Conservation (phyloP, 2,888 invertebrate genomes). For the Melanostoma scalare region DNA sequence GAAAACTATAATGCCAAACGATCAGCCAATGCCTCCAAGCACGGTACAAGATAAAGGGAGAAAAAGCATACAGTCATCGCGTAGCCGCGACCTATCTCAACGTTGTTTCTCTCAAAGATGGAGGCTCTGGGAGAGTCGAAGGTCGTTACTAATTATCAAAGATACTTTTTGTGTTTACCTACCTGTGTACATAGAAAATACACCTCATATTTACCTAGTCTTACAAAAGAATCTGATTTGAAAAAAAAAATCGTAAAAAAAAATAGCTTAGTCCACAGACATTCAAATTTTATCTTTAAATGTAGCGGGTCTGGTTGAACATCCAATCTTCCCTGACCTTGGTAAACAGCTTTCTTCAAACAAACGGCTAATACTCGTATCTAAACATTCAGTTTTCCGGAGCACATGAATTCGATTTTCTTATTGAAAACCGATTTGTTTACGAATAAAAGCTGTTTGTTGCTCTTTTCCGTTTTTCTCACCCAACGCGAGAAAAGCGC, state of each 20-base stretch:
- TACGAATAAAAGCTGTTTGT: conserved; percentile 40
- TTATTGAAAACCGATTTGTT: conserved; percentile 50
- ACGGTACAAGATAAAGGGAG: conserved; percentile 41
- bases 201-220: too few species aligned
- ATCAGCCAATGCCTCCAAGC: too few species aligned
- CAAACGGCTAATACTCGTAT: background rate
- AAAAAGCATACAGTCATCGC: conserved; percentile 19
- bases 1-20: too few species aligned
- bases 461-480: background rate
- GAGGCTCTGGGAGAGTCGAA: background rate
- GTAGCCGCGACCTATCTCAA: conserved; percentile 45
- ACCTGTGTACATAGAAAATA: too few species aligned
- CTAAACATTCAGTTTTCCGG: conserved; percentile 35
- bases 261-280: too few species aligned
- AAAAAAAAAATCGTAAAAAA: too few species aligned
- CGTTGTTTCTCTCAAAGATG: background rate
- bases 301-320: background rate
- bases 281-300: too few species aligned
- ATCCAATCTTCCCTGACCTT: conserved; percentile 39
- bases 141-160: too few species aligned
- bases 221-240: too few species aligned
- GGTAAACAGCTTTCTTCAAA: conserved; percentile 1
- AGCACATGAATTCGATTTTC: conserved; percentile 23
- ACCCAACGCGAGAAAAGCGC: background rate
- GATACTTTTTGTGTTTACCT: too few species aligned